Conservation (phyloP, 2,888 invertebrate genomes). For the Tenodera sinensis region DNA sequence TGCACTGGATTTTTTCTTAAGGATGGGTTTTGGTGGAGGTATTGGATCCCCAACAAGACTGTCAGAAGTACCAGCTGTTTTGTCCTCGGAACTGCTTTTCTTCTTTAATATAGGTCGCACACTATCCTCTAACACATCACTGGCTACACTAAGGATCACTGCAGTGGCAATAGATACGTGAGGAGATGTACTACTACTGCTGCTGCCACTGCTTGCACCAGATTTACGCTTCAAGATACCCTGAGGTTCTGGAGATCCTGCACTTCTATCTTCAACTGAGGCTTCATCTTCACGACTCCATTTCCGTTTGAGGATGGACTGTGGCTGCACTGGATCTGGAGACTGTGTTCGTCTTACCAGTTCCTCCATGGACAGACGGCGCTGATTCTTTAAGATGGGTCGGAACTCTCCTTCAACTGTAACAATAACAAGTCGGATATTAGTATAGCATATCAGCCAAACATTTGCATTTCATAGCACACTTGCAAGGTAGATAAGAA, state of each 20-base stretch:
- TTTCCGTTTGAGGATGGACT: slow-evolving; percentile 66
- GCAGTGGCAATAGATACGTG: slow-evolving; percentile 68
- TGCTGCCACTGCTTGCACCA: slow-evolving; percentile 54
- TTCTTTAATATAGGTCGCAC: slow-evolving; percentile 80
- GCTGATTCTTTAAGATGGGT: slow-evolving; percentile 64
- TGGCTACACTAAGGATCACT: slow-evolving; percentile 60
- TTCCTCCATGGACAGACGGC: slow-evolving; percentile 69
- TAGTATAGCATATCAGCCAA: no score
- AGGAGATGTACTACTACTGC: slow-evolving; percentile 56
- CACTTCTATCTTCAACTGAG: slow-evolving; percentile 52
- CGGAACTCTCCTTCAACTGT: slow-evolving; percentile 49
- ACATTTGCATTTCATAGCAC: no score
- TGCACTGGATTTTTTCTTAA: slow-evolving; percentile 80
- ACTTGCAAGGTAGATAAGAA: no score
- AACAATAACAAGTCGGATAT: neutral
- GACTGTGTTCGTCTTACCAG: slow-evolving; percentile 58
- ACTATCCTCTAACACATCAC: slow-evolving; percentile 40
- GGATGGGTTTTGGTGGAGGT: slow-evolving; percentile 59
- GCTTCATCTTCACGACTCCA: slow-evolving; percentile 56
- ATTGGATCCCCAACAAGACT: slow-evolving; percentile 27
- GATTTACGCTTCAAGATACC: slow-evolving; percentile 67
- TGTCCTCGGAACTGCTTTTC: slow-evolving; percentile 71
- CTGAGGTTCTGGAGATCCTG: slow-evolving; percentile 67
- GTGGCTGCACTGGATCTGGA: slow-evolving; percentile 51
- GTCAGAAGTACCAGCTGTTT: slow-evolving; percentile 36